Evolutionary conservation across 2,888 invertebrate genomes (phyloP).

Genomic region (Drosophila borealis): DNA sequence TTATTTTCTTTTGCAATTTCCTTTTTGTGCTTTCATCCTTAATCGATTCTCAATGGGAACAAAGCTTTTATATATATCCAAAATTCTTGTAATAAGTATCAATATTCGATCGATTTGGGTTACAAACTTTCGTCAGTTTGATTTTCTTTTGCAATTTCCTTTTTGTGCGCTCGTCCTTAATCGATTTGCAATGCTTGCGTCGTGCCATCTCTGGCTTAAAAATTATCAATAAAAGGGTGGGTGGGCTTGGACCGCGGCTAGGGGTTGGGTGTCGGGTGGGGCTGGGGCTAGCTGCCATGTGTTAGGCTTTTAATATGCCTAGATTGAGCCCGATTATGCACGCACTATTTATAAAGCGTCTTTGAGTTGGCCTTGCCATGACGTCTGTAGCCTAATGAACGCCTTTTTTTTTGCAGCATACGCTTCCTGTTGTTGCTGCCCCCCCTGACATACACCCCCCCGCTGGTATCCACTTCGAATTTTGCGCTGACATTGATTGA

Average conservation of each 20-base stretch:
- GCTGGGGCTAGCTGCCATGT: conserved; percentile 19
- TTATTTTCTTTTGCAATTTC: neutral
- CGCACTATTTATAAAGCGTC: conserved; percentile 79
- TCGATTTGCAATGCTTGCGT: conserved; percentile 6
- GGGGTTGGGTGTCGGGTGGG: neutral
- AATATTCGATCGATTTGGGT: neutral
- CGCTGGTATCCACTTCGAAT: conserved; percentile 58
- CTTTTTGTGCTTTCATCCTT: neutral
- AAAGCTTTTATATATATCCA: too few relatives aligned
- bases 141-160: neutral
- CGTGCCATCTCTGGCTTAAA: conserved; percentile 40
- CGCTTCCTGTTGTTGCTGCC: conserved; percentile 46
- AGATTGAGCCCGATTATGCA: conserved; percentile 80
- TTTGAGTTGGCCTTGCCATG: conserved; percentile 61
- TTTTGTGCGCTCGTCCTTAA: conserved; percentile 1
- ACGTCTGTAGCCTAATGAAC: conserved; percentile 79
- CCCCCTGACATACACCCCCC: too few relatives aligned
- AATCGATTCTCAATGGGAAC: neutral
- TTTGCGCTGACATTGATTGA: conserved; percentile 83
- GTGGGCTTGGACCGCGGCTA: neutral
- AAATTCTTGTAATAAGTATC: neutral
- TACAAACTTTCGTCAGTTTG: too few relatives aligned
- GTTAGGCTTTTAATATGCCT: conserved; percentile 77
- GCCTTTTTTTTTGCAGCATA: conserved; percentile 61
- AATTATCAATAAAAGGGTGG: conserved; percentile 43